phyloP scores from a whole-genome alignment of 2,113 vertebrate genomes.

The Phasianus colchicus region DNA sequence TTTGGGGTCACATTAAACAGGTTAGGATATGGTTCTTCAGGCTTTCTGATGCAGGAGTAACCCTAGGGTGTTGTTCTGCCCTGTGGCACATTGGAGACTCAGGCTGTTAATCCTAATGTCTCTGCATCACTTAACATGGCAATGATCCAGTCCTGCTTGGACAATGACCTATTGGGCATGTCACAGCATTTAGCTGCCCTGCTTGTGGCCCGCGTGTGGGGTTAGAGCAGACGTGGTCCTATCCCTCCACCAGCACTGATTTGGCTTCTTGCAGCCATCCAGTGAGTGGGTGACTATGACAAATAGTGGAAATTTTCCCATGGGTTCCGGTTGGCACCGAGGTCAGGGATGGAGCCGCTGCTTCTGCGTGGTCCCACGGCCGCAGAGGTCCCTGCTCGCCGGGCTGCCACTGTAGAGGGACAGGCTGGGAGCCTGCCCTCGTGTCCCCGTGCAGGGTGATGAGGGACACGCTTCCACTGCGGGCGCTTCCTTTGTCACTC shows the following conservation, averaged over 20 bases:
- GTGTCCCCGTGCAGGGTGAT: neutral
- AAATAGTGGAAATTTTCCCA: neutral
- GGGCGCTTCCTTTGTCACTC: neutral
- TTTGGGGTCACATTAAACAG: neutral
- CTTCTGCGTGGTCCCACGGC: neutral
- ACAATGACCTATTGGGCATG: neutral
- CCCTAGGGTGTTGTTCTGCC: neutral
- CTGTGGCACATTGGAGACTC: neutral
- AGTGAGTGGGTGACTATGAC: neutral
- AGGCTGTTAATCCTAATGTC: neutral
- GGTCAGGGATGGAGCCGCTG: neutral
- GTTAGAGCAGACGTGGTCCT: neutral
- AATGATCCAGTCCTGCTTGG: neutral
- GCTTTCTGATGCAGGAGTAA: neutral
- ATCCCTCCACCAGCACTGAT: neutral
- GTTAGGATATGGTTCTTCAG: neutral
- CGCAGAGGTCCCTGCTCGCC: rapidly evolving
- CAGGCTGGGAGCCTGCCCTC: neutral
- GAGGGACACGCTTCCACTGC: neutral
- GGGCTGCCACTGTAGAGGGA: rapidly evolving
- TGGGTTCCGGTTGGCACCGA: neutral
- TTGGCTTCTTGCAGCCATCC: neutral
- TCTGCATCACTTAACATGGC: neutral
- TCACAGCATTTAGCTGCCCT: rapidly evolving
- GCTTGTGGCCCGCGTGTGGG: rapidly evolving